phyloP scores from a whole-genome alignment of 2,113 vertebrate species.

The Lathamus discolor region DNA sequence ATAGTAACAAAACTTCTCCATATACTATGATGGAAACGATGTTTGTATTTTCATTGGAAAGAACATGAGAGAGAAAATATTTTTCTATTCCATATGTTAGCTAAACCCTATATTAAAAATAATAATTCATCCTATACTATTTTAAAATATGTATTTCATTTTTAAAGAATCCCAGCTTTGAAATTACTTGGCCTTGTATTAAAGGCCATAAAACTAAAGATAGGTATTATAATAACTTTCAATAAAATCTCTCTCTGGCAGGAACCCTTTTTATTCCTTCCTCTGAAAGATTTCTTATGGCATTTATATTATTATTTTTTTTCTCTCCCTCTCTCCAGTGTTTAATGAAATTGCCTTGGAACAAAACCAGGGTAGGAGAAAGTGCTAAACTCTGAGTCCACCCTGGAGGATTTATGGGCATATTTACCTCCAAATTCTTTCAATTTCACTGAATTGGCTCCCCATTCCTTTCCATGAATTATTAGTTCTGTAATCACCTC shows the following conservation, averaged over 20 bases:
- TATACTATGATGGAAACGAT: neutral
- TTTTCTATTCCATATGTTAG: constrained; percentile 38
- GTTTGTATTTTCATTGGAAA: constrained; percentile 30
- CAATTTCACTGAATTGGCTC: constrained; percentile 56
- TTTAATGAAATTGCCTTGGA: constrained; percentile 76
- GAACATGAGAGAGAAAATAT: constrained; percentile 31
- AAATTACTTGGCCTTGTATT: constrained; percentile 71
- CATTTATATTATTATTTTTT: constrained; percentile 70
- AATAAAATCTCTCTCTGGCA: constrained; percentile 74
- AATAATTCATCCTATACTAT: constrained; percentile 61
- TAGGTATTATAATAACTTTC: constrained; percentile 76
- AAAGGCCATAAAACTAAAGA: constrained; percentile 74
- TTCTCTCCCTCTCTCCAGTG: constrained; percentile 22
- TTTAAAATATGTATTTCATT: constrained; percentile 75
- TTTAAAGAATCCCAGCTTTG: constrained; percentile 65
- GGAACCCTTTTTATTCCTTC: constrained; percentile 69
- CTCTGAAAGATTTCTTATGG: constrained; percentile 70
- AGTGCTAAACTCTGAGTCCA: constrained; percentile 63
- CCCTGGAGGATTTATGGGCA: constrained; percentile 64
- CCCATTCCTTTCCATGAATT: constrained; percentile 63
- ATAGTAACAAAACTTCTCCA: neutral
- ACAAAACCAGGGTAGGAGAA: constrained; percentile 64
- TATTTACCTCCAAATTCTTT: constrained; percentile 73
- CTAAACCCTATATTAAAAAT: constrained; percentile 66
- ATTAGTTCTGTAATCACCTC: constrained; percentile 66